phyloP scores from a whole-genome alignment of 2,888 invertebrate species.

The Hydroisotoma schaefferi region DNA sequence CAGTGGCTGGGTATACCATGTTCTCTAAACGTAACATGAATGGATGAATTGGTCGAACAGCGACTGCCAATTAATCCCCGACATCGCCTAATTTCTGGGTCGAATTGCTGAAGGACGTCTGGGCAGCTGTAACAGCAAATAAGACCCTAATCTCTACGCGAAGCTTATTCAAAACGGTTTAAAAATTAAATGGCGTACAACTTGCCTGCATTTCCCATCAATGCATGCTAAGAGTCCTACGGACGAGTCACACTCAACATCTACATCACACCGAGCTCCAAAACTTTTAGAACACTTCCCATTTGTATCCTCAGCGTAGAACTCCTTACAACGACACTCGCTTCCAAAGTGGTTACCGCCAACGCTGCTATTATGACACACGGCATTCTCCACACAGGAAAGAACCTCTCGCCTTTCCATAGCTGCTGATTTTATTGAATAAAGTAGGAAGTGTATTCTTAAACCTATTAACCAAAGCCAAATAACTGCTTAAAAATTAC shows the following conservation, averaged over 20 bases:
- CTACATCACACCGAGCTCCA: conserved; percentile 20
- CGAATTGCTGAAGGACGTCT: conserved; percentile 22
- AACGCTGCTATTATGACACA: conserved; percentile 7
- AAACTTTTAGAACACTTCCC: conserved; percentile 27
- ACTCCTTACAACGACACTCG: conserved; percentile 21
- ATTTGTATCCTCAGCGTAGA: conserved; percentile 22
- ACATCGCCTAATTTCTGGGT: conserved; percentile 21
- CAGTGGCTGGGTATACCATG: conserved; percentile 24
- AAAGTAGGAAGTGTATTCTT: background rate
- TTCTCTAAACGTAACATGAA: conserved; percentile 5
- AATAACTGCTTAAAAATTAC: background rate
- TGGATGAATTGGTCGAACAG: conserved; percentile 14
- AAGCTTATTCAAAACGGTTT: too few species aligned
- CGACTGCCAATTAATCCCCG: conserved; percentile 28
- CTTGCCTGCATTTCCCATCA: conserved; percentile 24
- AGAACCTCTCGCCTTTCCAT: background rate
- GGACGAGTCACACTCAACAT: conserved; percentile 17
- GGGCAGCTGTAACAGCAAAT: conserved; percentile 23
- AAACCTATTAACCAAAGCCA: background rate
- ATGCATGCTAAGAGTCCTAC: conserved; percentile 28
- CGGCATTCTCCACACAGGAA: conserved; percentile 20
- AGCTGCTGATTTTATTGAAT: background rate
- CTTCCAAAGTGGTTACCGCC: conserved; percentile 5
- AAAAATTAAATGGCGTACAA: conserved; percentile 8
- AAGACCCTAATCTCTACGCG: conserved; percentile 15